Conservation (phyloP, 37 sponge, comb jelly and placozoan genomes). For the Dysidea cf. avara region DNA sequence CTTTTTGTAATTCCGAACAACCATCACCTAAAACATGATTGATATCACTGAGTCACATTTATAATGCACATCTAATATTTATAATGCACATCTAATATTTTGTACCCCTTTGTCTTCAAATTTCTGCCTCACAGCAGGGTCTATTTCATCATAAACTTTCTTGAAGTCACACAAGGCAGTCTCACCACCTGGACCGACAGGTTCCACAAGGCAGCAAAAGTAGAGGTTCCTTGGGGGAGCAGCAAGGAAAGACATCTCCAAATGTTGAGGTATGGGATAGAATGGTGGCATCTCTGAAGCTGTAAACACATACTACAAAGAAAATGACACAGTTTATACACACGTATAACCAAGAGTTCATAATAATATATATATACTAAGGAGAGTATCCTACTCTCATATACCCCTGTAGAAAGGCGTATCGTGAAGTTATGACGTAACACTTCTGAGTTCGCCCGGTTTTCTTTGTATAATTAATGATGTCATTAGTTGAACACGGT, state of each 20-base stretch:
- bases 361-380: too few relatives aligned
- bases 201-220: constrained; percentile 76
- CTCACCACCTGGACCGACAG: constrained; percentile 65
- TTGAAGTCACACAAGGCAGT: constrained; percentile 69
- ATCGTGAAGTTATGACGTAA: too few relatives aligned
- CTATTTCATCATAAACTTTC: constrained; percentile 62
- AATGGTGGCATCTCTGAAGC: constrained; percentile 68
- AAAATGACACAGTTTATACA: too few relatives aligned
- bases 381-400: too few relatives aligned
- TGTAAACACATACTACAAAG: constrained; percentile 62
- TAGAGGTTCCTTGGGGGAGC: constrained; percentile 55
- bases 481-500: too few relatives aligned
- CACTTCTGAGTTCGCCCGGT: too few relatives aligned
- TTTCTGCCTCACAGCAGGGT: constrained; percentile 41
- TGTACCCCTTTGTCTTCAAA: constrained; percentile 78
- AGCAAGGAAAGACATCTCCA: constrained; percentile 78
- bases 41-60: neutral
- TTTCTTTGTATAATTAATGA: too few relatives aligned
- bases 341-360: too few relatives aligned
- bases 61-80: too few relatives aligned
- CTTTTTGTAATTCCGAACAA: constrained; percentile 46
- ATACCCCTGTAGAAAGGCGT: too few relatives aligned
- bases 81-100: neutral
- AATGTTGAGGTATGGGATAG: constrained; percentile 72
- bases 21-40: constrained; percentile 46